Percentiles rank a stretch among this genome's conserved stretches.
Evolutionary conservation across 2,113 vertebrate species (phyloP).

Genomic region (Rhadina sibilatrix): DNA sequence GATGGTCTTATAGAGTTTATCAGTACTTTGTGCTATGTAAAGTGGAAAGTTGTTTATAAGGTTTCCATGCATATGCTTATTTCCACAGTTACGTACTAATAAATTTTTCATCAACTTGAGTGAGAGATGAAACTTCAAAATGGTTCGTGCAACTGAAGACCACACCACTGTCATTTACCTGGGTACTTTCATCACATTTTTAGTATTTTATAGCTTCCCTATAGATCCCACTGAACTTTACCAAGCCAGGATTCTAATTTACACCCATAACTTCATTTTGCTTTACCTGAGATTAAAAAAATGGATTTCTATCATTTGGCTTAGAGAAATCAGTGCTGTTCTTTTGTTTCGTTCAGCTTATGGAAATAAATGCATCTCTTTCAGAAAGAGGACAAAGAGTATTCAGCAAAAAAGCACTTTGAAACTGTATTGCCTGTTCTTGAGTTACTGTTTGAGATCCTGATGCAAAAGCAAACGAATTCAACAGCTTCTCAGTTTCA

Average conservation of each 20-base stretch:
- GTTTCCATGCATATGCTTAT: not conserved
- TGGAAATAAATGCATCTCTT: not conserved
- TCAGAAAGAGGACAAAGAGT: not conserved
- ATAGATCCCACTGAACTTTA: not conserved
- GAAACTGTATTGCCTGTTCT: not conserved
- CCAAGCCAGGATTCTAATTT: not conserved
- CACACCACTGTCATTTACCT: not conserved
- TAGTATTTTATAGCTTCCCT: not conserved
- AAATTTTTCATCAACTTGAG: not conserved
- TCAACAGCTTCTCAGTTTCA: not conserved
- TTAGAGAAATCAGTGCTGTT: not conserved
- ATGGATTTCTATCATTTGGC: not conserved
- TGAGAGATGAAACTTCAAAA: not conserved
- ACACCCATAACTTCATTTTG: not conserved
- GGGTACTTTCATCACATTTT: not conserved
- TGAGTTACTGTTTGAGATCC: not conserved
- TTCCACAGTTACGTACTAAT: not conserved
- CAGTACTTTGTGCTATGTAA: not conserved
- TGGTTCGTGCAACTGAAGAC: not conserved
- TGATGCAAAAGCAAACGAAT: not conserved
- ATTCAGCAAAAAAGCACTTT: not conserved
- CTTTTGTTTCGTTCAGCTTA: not conserved
- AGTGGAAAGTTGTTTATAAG: not conserved
- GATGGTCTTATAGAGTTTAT: not conserved
- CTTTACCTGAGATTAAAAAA: not conserved